Conservation (phyloP, 2,797 vertebrate species). For the Squalus acanthias region DNA sequence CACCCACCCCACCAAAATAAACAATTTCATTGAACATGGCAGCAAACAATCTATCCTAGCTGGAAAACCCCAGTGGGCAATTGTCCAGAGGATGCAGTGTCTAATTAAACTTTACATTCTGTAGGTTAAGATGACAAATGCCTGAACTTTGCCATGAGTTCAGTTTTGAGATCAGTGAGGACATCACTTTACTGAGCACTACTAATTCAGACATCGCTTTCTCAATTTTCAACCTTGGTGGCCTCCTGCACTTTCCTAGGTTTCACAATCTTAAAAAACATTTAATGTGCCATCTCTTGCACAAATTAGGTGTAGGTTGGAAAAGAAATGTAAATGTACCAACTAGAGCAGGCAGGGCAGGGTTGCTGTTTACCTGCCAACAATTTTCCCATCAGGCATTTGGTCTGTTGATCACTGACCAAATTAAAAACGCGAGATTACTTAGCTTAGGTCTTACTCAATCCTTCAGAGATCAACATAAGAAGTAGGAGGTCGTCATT, state of each 20-base stretch:
- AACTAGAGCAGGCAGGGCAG: not conserved
- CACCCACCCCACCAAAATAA: not conserved
- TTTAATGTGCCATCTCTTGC: no score
- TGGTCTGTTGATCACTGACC: not conserved
- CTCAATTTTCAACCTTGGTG: not conserved
- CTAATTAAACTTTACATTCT: not conserved
- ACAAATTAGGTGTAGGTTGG: no score
- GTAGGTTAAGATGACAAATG: not conserved
- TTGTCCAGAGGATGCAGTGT: not conserved
- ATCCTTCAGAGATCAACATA: not conserved
- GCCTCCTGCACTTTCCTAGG: not conserved
- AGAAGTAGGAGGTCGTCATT: no score
- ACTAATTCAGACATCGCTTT: not conserved
- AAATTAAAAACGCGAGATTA: not conserved
- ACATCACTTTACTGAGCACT: not conserved
- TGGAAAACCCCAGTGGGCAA: not conserved
- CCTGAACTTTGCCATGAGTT: conserved; percentile 1
- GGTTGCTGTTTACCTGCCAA: not conserved
- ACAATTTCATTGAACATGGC: not conserved
- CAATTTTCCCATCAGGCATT: not conserved
- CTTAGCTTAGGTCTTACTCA: not conserved
- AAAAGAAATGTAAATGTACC: not conserved
- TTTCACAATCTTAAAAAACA: not conserved
- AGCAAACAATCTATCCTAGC: not conserved
- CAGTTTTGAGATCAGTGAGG: not conserved